Conservation (phyloP, 2,888 invertebrate genomes). For the Dryomyza anilis region DNA sequence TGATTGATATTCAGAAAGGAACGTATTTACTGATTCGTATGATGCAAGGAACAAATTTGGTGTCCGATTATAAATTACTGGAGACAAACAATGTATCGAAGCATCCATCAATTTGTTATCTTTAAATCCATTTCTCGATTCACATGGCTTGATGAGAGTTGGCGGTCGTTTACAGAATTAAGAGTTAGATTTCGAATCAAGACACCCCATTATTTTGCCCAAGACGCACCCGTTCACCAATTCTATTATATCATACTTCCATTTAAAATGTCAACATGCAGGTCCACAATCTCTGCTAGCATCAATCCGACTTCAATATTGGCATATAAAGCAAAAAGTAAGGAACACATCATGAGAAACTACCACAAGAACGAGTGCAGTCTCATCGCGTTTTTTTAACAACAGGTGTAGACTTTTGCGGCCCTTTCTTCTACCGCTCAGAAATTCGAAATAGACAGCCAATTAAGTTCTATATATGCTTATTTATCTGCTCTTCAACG, state of each 20-base stretch:
- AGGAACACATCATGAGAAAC: conserved; percentile 25
- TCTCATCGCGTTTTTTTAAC: too few species aligned
- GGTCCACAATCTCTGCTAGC: not conserved
- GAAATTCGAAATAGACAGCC: too few species aligned
- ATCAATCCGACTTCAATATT: not conserved
- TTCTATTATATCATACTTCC: conserved; percentile 27
- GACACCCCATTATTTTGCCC: conserved; percentile 29
- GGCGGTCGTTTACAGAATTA: conserved; percentile 9
- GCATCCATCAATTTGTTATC: too few species aligned
- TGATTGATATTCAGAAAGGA: too few species aligned
- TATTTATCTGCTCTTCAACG: conserved; percentile 6
- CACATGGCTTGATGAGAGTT: too few species aligned
- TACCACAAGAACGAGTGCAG: too few species aligned
- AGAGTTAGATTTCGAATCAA: conserved; percentile 12
- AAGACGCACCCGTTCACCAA: conserved; percentile 28
- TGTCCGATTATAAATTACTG: not conserved
- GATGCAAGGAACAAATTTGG: not conserved
- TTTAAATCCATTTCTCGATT: conserved; percentile 11
- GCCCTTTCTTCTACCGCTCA: too few species aligned
- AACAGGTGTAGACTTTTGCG: too few species aligned
- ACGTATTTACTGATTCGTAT: too few species aligned
- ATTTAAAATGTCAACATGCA: not conserved
- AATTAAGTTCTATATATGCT: too few species aligned
- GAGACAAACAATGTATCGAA: too few species aligned
- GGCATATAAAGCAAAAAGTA: not conserved